These are phyloP conservation scores for Blennius ocellaris DNA, from an alignment of 2,113 vertebrate species.

Conservation along the genomic window DNA sequence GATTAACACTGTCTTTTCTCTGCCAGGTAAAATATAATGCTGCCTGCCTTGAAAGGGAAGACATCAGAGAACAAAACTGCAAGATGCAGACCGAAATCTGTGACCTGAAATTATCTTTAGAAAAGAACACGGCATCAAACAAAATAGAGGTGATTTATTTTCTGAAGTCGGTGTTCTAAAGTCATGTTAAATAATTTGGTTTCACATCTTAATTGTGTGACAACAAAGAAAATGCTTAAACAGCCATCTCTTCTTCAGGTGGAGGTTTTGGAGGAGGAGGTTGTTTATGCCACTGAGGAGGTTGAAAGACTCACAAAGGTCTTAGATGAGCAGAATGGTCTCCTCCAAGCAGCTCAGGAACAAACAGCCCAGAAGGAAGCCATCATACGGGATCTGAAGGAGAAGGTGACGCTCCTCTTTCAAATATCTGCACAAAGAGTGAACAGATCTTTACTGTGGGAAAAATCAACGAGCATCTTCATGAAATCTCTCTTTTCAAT, in stretches of 20 bases:
- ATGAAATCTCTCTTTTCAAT: conserved; percentile 8
- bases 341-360: conserved; percentile 86
- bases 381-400: conserved; percentile 84
- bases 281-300: conserved; percentile 89
- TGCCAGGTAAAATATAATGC: conserved; percentile 86
- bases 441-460: neutral
- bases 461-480: neutral
- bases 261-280: conserved; percentile 92
- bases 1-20: neutral
- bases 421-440: neutral
- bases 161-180: neutral
- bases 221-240: too few species aligned
- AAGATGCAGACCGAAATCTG: conserved; percentile 84
- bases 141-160: conserved; percentile 87
- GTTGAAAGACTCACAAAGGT: conserved; percentile 89
- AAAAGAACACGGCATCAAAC: conserved; percentile 85
- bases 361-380: conserved; percentile 84
- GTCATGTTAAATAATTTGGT: neutral
- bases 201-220: neutral
- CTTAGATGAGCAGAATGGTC: conserved; percentile 85
- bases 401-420: conserved; percentile 80
- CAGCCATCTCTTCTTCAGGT: conserved; percentile 75
- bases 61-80: conserved; percentile 77
- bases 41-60: conserved; percentile 85
- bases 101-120: conserved; percentile 85